These are phyloP conservation scores for Sarcophaga peregrina DNA, from an alignment of 1,140 invertebrate species.

Conservation along the genomic window DNA sequence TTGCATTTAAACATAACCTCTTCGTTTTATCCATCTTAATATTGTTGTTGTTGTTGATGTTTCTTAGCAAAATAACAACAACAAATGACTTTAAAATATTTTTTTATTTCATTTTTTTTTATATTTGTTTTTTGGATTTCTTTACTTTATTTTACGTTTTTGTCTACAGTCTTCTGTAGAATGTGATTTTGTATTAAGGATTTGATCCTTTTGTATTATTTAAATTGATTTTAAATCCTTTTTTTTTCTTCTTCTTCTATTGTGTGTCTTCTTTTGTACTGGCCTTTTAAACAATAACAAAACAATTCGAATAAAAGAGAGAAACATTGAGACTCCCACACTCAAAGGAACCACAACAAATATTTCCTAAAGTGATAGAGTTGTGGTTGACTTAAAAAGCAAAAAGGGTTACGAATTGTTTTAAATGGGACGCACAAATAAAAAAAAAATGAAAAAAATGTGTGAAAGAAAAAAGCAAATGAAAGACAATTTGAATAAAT, in stretches of 20 bases:
- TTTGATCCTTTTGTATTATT: slow-evolving; percentile 15
- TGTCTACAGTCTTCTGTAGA: background rate
- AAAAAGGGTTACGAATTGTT: background rate
- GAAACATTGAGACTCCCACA: background rate
- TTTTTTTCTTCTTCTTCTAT: background rate
- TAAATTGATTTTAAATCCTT: slow-evolving; percentile 16
- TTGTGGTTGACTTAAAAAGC: slow-evolving; percentile 5
- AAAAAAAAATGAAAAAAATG: background rate
- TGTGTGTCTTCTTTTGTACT: background rate
- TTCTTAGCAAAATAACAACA: background rate
- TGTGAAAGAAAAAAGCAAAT: background rate
- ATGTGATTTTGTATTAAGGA: slow-evolving; percentile 10
- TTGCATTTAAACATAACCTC: slow-evolving; percentile 32
- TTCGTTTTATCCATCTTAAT: slow-evolving; percentile 1
- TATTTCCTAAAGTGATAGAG: background rate
- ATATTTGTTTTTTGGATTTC: no score
- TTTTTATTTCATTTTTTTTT: no score
- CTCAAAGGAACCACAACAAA: background rate
- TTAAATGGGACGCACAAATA: no score
- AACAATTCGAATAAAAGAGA: background rate
- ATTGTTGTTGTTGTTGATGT: background rate
- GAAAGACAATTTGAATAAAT: background rate
- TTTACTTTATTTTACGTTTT: no score
- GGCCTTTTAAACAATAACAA: slow-evolving; percentile 10
- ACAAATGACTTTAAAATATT: background rate